phyloP scores from a whole-genome alignment of 2,888 invertebrate genomes.

The Bursaphelenchus okinawaensis region DNA sequence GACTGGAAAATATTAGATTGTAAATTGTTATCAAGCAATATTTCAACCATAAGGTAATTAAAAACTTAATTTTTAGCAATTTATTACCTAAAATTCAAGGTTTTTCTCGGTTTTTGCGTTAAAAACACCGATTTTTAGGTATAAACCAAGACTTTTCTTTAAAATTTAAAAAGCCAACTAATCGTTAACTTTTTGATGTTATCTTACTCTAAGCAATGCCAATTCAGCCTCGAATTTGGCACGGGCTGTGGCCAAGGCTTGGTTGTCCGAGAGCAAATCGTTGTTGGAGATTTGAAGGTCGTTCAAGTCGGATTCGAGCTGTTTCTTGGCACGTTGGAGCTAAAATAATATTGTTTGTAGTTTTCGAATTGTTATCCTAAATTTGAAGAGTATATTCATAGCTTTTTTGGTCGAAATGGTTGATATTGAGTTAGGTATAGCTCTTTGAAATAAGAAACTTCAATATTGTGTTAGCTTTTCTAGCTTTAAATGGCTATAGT shows the following conservation, averaged over 20 bases:
- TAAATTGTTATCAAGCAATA: no score
- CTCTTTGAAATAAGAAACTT: no score
- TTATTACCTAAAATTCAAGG: constrained; percentile 4
- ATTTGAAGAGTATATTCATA: no score
- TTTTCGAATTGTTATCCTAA: no score
- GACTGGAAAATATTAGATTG: no score
- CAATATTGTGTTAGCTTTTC: no score
- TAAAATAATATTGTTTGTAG: no score
- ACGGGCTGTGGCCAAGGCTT: constrained; percentile 85
- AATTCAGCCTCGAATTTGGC: constrained; percentile 98
- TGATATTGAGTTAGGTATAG: no score
- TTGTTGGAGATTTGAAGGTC: constrained; percentile 73
- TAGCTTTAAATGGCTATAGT: no score
- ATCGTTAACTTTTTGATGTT: background rate
- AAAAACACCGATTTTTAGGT: background rate
- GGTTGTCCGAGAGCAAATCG: constrained; percentile 87
- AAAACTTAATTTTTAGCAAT: constrained; percentile 10
- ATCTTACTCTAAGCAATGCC: constrained; percentile 80
- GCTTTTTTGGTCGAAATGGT: no score
- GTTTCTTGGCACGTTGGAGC: constrained; percentile 77
- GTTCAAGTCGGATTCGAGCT: constrained; percentile 68
- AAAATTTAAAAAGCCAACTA: background rate
- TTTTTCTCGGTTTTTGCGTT: background rate
- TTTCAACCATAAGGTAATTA: no score
- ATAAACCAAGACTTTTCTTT: background rate